Percentiles rank a stretch among this genome's conserved stretches.
Evolutionary conservation across 2,113 vertebrate species (phyloP).

Genomic region (Larimichthys polyactis): DNA sequence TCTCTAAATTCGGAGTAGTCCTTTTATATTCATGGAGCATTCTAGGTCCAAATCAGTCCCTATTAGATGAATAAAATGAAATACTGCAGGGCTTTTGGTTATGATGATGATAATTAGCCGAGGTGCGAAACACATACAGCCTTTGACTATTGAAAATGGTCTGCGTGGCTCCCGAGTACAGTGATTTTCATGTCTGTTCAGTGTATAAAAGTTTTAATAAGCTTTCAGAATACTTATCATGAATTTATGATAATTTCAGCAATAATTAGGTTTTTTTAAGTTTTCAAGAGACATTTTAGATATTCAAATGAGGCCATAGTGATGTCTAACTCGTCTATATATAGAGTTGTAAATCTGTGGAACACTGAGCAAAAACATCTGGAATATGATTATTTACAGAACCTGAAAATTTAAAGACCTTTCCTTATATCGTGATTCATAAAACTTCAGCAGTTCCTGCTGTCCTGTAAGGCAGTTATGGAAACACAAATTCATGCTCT

Average conservation of each 20-base stretch:
- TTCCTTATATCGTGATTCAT: neutral
- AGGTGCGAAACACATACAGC: conserved; percentile 17
- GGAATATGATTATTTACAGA: neutral
- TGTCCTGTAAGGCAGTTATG: neutral
- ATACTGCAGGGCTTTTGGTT: conserved; percentile 38
- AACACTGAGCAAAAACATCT: neutral
- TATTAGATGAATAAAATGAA: conserved; percentile 46
- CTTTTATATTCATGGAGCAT: conserved; percentile 35
- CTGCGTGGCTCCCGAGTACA: conserved; percentile 8
- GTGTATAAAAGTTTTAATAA: conserved; percentile 26
- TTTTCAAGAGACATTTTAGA: neutral
- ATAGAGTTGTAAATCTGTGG: neutral
- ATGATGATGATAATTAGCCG: conserved; percentile 57
- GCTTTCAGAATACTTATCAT: conserved; percentile 10
- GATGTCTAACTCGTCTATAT: neutral
- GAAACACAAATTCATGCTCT: neutral
- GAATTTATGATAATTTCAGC: conserved; percentile 8
- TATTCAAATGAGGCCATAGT: neutral
- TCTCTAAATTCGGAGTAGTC: neutral
- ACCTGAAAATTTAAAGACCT: neutral
- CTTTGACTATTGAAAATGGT: conserved; percentile 26
- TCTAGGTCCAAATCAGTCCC: conserved; percentile 25
- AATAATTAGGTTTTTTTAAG: neutral
- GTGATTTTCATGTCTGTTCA: conserved; percentile 33
- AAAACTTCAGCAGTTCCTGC: neutral